These are phyloP conservation scores for Phthorimaea operculella DNA, from an alignment of 1,140 invertebrate species.

Conservation along the genomic window DNA sequence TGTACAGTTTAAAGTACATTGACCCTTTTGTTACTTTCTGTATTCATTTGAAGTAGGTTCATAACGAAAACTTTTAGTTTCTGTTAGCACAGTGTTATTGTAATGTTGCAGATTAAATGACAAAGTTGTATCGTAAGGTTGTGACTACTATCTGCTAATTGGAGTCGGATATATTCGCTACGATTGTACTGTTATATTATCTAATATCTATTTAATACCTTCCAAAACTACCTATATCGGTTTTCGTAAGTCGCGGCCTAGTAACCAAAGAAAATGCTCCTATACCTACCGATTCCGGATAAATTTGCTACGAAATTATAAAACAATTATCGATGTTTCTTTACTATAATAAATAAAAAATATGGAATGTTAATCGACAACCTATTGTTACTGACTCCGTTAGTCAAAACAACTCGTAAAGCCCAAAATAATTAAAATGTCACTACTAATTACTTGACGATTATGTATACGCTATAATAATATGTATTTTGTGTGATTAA, in stretches of 20 bases:
- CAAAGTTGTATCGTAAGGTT: neutral
- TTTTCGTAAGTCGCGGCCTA: neutral
- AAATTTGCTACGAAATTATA: neutral
- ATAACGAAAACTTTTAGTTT: too few species aligned
- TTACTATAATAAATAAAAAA: conserved; percentile 10
- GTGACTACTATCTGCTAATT: neutral
- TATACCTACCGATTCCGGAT: neutral
- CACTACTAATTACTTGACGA: neutral
- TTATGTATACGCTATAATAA: neutral
- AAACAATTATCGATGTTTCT: neutral
- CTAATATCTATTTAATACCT: neutral
- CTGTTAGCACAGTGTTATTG: too few species aligned
- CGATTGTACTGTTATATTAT: conserved; percentile 3
- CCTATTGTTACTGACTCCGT: conserved; percentile 32
- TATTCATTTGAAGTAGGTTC: too few species aligned
- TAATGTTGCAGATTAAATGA: neutral
- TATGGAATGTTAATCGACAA: conserved; percentile 54
- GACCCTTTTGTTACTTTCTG: too few species aligned
- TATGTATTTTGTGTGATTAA: neutral
- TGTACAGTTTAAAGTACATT: too few species aligned
- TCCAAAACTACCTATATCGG: neutral
- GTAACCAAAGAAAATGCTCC: neutral
- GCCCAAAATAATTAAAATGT: conserved; percentile 2
- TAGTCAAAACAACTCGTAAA: conserved; percentile 16
- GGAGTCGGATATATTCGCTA: conserved; percentile 3